Conservation (phyloP, 2,113 vertebrate genomes). For the Chaetura pelagica region DNA sequence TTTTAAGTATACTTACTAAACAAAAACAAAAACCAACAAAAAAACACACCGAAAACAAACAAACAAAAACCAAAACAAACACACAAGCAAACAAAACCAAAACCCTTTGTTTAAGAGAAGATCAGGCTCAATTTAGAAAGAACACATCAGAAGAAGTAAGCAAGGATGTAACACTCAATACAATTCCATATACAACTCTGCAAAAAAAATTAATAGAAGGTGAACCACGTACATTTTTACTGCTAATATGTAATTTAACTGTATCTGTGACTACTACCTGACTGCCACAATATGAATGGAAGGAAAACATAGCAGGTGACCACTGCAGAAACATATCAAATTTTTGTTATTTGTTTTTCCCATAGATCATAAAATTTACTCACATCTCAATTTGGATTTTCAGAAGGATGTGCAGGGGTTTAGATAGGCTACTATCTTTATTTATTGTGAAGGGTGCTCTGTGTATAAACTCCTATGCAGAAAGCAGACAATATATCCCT, state of each 20-base stretch:
- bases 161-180: neutral
- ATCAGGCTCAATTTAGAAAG: neutral
- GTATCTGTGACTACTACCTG: neutral
- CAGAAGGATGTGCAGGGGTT: neutral
- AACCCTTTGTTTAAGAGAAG: neutral
- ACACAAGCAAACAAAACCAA: too few relatives aligned
- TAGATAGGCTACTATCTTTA: neutral
- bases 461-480: neutral
- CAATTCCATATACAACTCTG: neutral
- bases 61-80: too few relatives aligned
- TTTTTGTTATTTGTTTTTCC: neutral
- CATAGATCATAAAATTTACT: neutral
- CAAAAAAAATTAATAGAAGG: neutral
- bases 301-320: neutral
- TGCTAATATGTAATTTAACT: neutral
- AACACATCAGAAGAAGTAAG: neutral
- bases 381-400: neutral
- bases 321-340: neutral
- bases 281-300: neutral
- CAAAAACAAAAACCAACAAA: too few relatives aligned
- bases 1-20: neutral
- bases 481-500: slow-evolving; percentile 1
- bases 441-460: neutral
- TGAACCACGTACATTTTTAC: neutral
- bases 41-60: too few relatives aligned